Base-by-base conservation (phyloP, 2,888 invertebrate genomes). In the Hypsopygia costalis region DNA sequence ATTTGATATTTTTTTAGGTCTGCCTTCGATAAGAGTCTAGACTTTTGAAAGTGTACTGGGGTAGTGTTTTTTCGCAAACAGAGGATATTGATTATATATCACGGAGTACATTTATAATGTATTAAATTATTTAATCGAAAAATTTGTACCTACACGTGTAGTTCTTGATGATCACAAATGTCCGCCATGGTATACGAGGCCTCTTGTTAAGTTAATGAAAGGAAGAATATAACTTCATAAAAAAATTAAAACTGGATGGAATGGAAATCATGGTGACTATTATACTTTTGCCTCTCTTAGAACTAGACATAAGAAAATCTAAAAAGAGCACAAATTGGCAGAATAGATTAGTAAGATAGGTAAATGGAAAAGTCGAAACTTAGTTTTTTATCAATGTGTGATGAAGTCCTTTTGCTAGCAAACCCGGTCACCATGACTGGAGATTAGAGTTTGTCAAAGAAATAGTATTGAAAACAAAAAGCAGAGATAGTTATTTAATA, bases 141-240 rank as follows among this genome's bases (percentile, higher is more conserved):
- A 36, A 33, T 20, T 39, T 29, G 40, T 46, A 6, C 46, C 43
- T 1, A 21, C n/a, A 8, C 21, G 34, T 4, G 35, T 16, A 28
- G 7, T 9, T 5, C 1, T 1, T n/a, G n/a, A 9, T 34, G 21
- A 30, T 31, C 7, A 9, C n/a, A 27, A 31, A n/a, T 25, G 11
- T 12, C 45, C 45, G 1, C 36, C 37, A 4, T 43, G 43, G 43
- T 45, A 34, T 28, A 41, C 41, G 6, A 8, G 7, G 11, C 20
- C 29, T 12, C 32, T 48, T 5, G 36, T 35, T 11, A 43, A 36
- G n/a, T 3, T 39, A 10, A 5, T 16, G n/a, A 42, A 34, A 28
- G 41, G 43, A 36, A 48, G 44, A 12, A 9, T 25, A 7, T 36
- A 41, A 33, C 25, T 25, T 8, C 46, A 46, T 28, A 32, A 9